Percentiles rank a stretch among this genome's conserved stretches.
phyloP scores from a whole-genome alignment of 2,797 vertebrate species.

The Lepilemur septentrionalis region DNA sequence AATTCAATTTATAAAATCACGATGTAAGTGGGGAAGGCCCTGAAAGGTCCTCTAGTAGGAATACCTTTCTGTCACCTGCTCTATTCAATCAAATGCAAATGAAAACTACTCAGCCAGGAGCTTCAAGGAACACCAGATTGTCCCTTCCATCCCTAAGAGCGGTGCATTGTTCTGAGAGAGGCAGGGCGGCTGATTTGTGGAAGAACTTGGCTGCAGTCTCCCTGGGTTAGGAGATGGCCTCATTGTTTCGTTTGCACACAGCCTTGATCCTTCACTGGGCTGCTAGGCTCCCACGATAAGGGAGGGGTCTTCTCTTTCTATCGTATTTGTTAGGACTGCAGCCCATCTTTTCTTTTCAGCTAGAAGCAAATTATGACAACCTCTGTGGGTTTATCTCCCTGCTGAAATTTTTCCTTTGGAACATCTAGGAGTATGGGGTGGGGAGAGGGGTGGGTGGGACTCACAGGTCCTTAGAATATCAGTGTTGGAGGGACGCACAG shows the following conservation, averaged over 20 bases:
- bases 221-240: neutral
- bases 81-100: constrained; percentile 2
- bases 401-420: neutral
- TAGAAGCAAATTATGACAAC: neutral
- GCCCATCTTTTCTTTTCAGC: neutral
- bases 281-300: fast-evolving
- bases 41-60: neutral
- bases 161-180: neutral
- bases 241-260: neutral
- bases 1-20: constrained; percentile 35
- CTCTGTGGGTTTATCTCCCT: neutral
- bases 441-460: neutral
- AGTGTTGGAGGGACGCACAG: neutral
- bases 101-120: neutral
- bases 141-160: neutral
- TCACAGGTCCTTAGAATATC: neutral
- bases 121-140: neutral
- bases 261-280: neutral
- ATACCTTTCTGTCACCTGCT: neutral
- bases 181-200: neutral
- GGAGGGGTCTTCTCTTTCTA: neutral
- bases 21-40: constrained; percentile 9
- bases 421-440: neutral
- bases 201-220: neutral
- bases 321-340: neutral